These are phyloP conservation scores for Psettodes erumei DNA, from an alignment of 2,113 vertebrate genomes.

Conservation along the genomic window DNA sequence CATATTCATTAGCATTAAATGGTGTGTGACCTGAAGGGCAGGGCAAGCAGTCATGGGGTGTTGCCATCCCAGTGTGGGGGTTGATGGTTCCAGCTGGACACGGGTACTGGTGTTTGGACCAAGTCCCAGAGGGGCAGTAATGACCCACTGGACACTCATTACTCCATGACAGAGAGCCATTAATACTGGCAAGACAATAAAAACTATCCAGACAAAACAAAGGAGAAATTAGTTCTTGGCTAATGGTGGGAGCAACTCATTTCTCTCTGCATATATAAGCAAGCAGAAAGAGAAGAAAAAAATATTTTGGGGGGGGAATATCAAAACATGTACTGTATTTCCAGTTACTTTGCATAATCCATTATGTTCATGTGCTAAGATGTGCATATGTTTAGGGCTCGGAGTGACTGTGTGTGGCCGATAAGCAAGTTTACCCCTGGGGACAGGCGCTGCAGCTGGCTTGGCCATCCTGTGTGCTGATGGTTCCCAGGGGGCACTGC, in stretches of 20 bases:
- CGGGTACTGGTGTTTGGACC: slow-evolving; percentile 85
- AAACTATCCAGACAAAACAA: slow-evolving; percentile 80
- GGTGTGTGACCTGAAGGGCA: slow-evolving; percentile 88
- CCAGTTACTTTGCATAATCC: slow-evolving; percentile 3
- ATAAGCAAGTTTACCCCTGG: slow-evolving; percentile 82
- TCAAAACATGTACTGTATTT: background rate
- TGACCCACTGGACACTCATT: slow-evolving; percentile 86
- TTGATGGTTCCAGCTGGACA: slow-evolving; percentile 90
- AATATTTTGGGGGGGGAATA: background rate
- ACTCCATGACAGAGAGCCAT: slow-evolving; percentile 78
- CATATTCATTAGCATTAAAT: slow-evolving; percentile 39
- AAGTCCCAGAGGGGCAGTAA: slow-evolving; percentile 87
- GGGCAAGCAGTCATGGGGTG: slow-evolving; percentile 81
- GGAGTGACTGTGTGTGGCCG: slow-evolving; percentile 26
- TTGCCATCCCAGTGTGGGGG: slow-evolving; percentile 75
- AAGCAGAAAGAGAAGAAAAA: background rate
- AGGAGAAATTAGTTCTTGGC: background rate
- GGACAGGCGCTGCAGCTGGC: slow-evolving; percentile 86
- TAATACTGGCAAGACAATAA: slow-evolving; percentile 85
- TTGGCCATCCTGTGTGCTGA: slow-evolving; percentile 80
- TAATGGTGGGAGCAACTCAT: slow-evolving; percentile 1
- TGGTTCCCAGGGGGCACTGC: slow-evolving; percentile 86
- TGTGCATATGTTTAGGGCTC: slow-evolving; percentile 33
- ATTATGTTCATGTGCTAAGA: slow-evolving; percentile 7
- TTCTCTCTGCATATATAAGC: background rate